Conservation (phyloP, 2,888 invertebrate species). For the Apamea sordens region DNA sequence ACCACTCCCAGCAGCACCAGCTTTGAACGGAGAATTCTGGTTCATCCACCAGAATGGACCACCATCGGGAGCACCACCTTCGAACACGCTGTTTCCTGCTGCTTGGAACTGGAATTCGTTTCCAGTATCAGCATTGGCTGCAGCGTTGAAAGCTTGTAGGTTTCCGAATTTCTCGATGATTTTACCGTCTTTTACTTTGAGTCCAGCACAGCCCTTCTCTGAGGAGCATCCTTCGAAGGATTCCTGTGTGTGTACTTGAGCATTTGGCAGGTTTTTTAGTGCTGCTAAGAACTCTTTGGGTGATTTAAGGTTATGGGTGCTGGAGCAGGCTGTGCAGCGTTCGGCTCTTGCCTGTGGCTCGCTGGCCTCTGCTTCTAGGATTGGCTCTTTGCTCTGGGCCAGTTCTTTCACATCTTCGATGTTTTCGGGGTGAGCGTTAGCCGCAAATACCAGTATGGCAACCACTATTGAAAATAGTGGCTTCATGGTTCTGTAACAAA, state of each 20-base stretch:
- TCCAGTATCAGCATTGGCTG: constrained; percentile 75
- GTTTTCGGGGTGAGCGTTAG: constrained; percentile 81
- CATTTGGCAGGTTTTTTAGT: constrained; percentile 76
- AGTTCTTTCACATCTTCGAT: constrained; percentile 81
- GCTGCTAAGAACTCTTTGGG: constrained; percentile 79
- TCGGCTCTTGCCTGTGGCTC: constrained; percentile 79
- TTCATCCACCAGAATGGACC: constrained; percentile 91
- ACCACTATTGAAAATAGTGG: constrained; percentile 86
- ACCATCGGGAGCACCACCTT: constrained; percentile 77
- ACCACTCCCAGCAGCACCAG: constrained; percentile 71
- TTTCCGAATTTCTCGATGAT: constrained; percentile 85
- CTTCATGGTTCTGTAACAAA: constrained; percentile 88
- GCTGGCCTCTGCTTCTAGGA: constrained; percentile 80
- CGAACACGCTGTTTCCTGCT: constrained; percentile 78
- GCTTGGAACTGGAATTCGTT: constrained; percentile 85
- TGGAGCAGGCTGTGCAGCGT: constrained; percentile 81
- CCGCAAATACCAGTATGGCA: constrained; percentile 80
- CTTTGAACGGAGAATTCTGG: constrained; percentile 90
- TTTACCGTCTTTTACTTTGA: constrained; percentile 86
- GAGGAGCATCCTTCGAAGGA: constrained; percentile 85
- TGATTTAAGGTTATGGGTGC: constrained; percentile 75
- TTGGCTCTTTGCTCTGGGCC: constrained; percentile 77
- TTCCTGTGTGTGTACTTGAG: constrained; percentile 84
- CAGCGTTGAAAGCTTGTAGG: constrained; percentile 81
- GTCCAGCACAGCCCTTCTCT: constrained; percentile 86